These are phyloP conservation scores for Agrotis puta DNA, from an alignment of 2,888 invertebrate species.

Conservation along the genomic window DNA sequence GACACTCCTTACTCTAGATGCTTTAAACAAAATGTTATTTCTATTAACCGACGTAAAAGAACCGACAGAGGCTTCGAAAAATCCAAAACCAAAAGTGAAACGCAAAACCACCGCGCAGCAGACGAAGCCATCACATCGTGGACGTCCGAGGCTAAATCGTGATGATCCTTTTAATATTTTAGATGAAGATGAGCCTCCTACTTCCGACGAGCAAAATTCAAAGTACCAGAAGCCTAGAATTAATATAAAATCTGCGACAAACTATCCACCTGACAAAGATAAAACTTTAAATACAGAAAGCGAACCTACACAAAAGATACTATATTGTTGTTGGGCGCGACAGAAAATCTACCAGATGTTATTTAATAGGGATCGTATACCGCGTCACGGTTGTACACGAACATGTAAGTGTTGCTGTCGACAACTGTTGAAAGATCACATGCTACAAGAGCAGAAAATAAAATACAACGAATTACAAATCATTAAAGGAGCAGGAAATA, in stretches of 20 bases:
- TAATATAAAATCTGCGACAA: constrained; percentile 31
- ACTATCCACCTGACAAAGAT: constrained; percentile 16
- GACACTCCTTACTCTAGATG: constrained; percentile 74
- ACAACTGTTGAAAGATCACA: constrained; percentile 41
- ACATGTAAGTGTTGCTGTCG: constrained; percentile 75
- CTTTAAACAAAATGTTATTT: constrained; percentile 81
- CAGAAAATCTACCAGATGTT: constrained; percentile 52
- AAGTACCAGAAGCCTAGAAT: constrained; percentile 38
- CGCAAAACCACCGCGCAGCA: background rate
- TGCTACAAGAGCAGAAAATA: constrained; percentile 23
- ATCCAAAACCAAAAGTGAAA: constrained; percentile 36
- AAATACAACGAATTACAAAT: background rate
- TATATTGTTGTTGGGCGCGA: constrained; percentile 79
- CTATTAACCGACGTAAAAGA: constrained; percentile 59
- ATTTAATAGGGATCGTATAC: constrained; percentile 16
- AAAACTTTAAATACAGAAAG: background rate
- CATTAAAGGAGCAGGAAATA: background rate
- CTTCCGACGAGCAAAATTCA: background rate
- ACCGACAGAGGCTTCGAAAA: constrained; percentile 34
- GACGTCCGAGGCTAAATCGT: background rate
- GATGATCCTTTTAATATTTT: background rate
- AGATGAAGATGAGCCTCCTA: constrained; percentile 1
- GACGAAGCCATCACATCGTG: background rate
- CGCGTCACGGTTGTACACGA: constrained; percentile 62
- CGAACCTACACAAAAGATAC: constrained; percentile 25